Conservation (phyloP, 2,113 vertebrate species). For the Labeo catla region DNA sequence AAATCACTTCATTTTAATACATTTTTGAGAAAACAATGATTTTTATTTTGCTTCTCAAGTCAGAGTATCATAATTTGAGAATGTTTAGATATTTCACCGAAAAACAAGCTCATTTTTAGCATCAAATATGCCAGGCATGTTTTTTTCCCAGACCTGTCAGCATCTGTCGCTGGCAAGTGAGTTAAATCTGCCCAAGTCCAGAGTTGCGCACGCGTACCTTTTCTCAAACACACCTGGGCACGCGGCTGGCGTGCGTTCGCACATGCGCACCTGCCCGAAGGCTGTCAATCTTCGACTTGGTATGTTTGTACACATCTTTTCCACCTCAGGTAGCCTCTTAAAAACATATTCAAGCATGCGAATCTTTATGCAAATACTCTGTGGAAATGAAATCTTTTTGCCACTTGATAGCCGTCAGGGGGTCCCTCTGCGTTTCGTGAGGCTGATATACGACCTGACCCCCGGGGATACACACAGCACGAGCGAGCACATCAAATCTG, state of each 20-base stretch:
- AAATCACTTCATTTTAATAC: neutral
- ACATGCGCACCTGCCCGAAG: slow-evolving; percentile 29
- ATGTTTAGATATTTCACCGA: neutral
- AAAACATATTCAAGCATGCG: neutral
- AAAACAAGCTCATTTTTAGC: neutral
- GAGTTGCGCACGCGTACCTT: slow-evolving; percentile 31
- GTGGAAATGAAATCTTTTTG: slow-evolving; percentile 28
- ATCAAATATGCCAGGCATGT: neutral
- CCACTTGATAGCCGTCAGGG: slow-evolving; percentile 28
- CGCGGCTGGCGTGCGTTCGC: neutral
- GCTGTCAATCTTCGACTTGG: neutral
- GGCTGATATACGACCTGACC: slow-evolving; percentile 45
- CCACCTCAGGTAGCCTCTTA: slow-evolving; percentile 12
- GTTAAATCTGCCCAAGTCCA: slow-evolving; percentile 23
- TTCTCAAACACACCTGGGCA: slow-evolving; percentile 48
- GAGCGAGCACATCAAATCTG: slow-evolving; percentile 55
- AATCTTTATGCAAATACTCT: slow-evolving; percentile 35
- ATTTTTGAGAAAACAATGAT: neutral
- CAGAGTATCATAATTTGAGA: neutral
- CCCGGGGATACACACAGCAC: slow-evolving; percentile 46
- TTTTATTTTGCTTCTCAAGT: neutral
- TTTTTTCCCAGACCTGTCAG: slow-evolving; percentile 47
- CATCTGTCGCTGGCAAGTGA: slow-evolving; percentile 47
- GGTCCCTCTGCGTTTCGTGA: slow-evolving; percentile 9
- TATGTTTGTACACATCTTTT: slow-evolving; percentile 21